phyloP scores from a whole-genome alignment of 2,797 vertebrate species.

The Micrastur ruficollis region DNA sequence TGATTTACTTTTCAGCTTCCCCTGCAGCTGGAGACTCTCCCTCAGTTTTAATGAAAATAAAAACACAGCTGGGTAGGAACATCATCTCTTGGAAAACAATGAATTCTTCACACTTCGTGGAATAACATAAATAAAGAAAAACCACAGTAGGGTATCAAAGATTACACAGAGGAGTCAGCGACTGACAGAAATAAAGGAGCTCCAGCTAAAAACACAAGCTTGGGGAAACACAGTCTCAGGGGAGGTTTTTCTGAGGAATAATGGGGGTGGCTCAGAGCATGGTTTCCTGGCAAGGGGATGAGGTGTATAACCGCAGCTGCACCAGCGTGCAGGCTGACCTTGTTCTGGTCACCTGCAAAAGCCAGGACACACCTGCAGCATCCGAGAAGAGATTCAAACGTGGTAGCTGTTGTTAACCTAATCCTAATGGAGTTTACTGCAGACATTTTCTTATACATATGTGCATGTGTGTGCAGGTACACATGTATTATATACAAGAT shows the following conservation, averaged over 20 bases:
- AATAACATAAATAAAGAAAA: constrained; percentile 24
- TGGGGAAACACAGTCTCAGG: neutral
- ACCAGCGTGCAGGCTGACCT: fast-evolving
- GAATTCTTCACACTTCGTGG: constrained; percentile 41
- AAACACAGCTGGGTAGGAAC: constrained; percentile 25
- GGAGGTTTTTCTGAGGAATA: neutral
- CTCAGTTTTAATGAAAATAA: constrained; percentile 33
- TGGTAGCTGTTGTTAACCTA: neutral
- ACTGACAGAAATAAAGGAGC: neutral
- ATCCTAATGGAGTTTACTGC: neutral
- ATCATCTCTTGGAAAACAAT: constrained; percentile 29
- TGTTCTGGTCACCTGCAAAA: neutral
- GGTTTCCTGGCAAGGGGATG: neutral
- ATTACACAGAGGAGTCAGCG: neutral
- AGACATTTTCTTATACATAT: neutral
- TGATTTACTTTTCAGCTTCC: constrained; percentile 22
- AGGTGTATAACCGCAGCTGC: neutral
- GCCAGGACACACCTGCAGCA: neutral
- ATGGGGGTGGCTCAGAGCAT: neutral
- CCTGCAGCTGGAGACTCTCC: neutral
- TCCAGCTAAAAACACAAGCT: neutral
- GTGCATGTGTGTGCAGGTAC: fast-evolving
- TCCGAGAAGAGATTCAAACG: neutral
- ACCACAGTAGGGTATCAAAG: neutral
- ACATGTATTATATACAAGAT: neutral